Base-by-base conservation (phyloP, 2,113 vertebrate species). In the Corythornis vintsioides region DNA sequence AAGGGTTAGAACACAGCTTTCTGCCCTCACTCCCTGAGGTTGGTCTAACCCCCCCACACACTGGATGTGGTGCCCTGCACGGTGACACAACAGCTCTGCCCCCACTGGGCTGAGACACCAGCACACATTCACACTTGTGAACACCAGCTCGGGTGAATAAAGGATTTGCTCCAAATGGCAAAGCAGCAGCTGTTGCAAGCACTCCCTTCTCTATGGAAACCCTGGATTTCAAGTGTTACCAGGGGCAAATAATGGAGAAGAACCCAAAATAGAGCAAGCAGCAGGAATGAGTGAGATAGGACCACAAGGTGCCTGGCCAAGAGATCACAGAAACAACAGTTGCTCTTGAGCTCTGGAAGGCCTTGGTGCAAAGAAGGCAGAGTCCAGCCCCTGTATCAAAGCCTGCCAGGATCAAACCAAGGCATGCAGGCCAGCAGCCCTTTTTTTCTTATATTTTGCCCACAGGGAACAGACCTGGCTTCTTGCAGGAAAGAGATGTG, bases 21-120 rank as follows among this genome's bases (percentile, higher is more conserved):
- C 64, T 48, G 50, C 35, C 35, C n/a, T 48, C 63, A 4, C 22
- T 7, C 72, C 15, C 31, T 0, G 3, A 69, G 47, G 13, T 15
- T 33, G n/a, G 53, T 29, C 33, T 29, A 26, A 8, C 19, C 28
- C 38, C 57, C 53, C 26, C 1, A 0, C 3, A n/a, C 22, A 12
- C 65, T 5, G 13, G 11, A 15, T 17, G 31, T 50, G 13, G 35
- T 1, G n/a, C 64, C 52, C 65, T 0, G 0, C 40, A 13, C 13
- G 18, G 50, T 1, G 5, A 33, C 52, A 55, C 71, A 82, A 15
- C 4, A 10, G 59, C 59, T 69, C 43, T 25, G 47, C 45, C 42
- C 11, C 19, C 15, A 29, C 81, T 13, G 42, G 35, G 77, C 52
- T 88, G 3, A 59, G 64, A 21, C 84, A 60, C 31, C 73, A 50